Evolutionary conservation across 1,140 invertebrate genomes (phyloP).

Genomic region (Drosophila pachea): DNA sequence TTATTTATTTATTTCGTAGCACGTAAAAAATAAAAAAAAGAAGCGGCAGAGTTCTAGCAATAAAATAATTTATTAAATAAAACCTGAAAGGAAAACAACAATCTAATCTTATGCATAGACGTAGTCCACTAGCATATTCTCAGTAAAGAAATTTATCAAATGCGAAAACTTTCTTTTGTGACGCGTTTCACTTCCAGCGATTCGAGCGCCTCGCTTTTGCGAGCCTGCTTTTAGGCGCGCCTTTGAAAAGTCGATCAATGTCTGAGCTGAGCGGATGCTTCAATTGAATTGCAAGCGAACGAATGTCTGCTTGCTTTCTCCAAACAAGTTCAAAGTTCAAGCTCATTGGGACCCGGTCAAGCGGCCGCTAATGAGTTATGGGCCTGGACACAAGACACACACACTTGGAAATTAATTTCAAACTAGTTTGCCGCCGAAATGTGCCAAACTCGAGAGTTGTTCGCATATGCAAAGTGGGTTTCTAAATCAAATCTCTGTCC

Average conservation of each 20-base stretch:
- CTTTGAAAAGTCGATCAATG: neutral
- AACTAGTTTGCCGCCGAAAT: constrained; percentile 63
- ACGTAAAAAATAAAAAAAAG: constrained; percentile 33
- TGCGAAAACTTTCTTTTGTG: neutral
- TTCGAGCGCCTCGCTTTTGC: constrained; percentile 3
- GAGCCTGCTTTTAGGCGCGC: constrained; percentile 23
- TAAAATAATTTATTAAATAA: constrained; percentile 62
- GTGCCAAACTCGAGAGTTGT: constrained; percentile 49
- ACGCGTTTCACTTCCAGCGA: constrained; percentile 12
- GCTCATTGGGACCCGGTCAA: constrained; percentile 36
- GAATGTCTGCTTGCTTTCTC: constrained; percentile 30
- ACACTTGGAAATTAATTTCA: constrained; percentile 47
- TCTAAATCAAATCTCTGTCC: constrained; percentile 56
- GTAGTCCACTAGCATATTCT: neutral
- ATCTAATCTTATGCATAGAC: neutral
- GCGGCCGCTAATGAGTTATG: constrained; percentile 60
- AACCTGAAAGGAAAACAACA: neutral
- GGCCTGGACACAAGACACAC: constrained; percentile 38
- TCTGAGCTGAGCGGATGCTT: constrained; percentile 11
- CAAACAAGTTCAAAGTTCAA: constrained; percentile 66
- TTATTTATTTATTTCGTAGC: constrained; percentile 75
- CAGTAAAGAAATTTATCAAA: neutral
- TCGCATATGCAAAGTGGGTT: constrained; percentile 70
- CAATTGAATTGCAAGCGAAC: constrained; percentile 8
- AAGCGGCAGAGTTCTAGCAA: constrained; percentile 49